These are phyloP conservation scores for Melipona beecheii DNA, from an alignment of 2,888 invertebrate species.

Conservation along the genomic window DNA sequence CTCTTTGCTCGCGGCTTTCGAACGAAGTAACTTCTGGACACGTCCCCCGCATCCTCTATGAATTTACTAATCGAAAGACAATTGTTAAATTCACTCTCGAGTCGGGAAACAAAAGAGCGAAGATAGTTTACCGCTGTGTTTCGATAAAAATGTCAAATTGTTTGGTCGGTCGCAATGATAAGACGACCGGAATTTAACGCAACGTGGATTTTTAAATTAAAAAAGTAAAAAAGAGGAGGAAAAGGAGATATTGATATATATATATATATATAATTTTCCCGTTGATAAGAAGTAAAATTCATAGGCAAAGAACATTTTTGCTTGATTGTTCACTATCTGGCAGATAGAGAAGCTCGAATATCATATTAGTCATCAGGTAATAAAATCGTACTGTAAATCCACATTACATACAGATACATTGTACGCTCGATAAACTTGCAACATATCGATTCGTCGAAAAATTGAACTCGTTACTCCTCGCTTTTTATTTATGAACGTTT, in stretches of 20 bases:
- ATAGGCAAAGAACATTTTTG: neutral
- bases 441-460: neutral
- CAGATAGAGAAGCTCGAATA: neutral
- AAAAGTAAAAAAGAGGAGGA: neutral
- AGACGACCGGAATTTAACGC: neutral
- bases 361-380: too few relatives aligned
- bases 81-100: neutral
- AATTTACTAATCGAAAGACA: constrained; percentile 48
- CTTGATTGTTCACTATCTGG: neutral
- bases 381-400: neutral
- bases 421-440: neutral
- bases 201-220: too few relatives aligned
- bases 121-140: neutral
- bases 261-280: neutral
- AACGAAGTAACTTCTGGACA: constrained; percentile 25
- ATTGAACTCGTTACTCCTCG: neutral
- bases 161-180: neutral
- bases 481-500: neutral
- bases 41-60: constrained; percentile 36
- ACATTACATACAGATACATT: too few relatives aligned
- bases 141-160: neutral
- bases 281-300: neutral
- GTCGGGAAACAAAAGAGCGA: neutral
- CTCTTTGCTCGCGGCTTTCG: constrained; percentile 55
- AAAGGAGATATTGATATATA: neutral